phyloP scores from a whole-genome alignment of 1,140 invertebrate species.

The Panonychus citri region DNA sequence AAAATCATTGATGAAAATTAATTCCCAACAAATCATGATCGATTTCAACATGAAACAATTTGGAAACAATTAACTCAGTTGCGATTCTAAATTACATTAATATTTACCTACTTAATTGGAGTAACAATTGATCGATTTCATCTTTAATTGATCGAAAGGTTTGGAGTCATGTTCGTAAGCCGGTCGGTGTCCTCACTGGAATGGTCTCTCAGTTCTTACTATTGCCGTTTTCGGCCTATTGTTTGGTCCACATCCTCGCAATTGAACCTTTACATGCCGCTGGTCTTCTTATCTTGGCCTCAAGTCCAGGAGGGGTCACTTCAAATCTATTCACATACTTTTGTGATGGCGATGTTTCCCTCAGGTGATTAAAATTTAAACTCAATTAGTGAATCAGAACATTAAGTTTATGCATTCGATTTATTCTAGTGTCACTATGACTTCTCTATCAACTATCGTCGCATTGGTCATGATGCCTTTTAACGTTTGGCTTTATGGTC shows the following conservation, averaged over 20 bases:
- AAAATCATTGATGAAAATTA: too few species aligned
- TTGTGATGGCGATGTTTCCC: constrained; percentile 23
- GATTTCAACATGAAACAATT: too few species aligned
- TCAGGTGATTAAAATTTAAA: constrained; percentile 17
- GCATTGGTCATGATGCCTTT: constrained; percentile 23
- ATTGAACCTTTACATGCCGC: constrained; percentile 14
- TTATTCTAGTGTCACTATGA: constrained; percentile 22
- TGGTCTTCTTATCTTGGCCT: constrained; percentile 21
- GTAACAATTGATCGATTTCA: not conserved
- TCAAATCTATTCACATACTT: constrained; percentile 25
- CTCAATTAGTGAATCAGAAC: too few species aligned
- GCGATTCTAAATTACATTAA: not conserved
- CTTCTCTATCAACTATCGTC: constrained; percentile 20
- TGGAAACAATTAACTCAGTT: not conserved
- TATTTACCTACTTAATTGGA: not conserved
- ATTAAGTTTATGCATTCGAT: not conserved
- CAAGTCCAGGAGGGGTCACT: constrained; percentile 23
- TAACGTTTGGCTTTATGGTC: constrained; percentile 22
- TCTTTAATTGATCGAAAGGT: constrained; percentile 9
- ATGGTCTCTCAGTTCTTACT: constrained; percentile 25
- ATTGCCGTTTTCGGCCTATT: constrained; percentile 21
- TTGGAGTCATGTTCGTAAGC: constrained; percentile 18
- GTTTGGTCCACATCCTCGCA: constrained; percentile 14
- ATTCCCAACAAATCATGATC: too few species aligned
- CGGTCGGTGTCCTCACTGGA: constrained; percentile 22